Base-by-base conservation (phyloP, 2,113 vertebrate species). In the Pelvicachromis taeniatus region DNA sequence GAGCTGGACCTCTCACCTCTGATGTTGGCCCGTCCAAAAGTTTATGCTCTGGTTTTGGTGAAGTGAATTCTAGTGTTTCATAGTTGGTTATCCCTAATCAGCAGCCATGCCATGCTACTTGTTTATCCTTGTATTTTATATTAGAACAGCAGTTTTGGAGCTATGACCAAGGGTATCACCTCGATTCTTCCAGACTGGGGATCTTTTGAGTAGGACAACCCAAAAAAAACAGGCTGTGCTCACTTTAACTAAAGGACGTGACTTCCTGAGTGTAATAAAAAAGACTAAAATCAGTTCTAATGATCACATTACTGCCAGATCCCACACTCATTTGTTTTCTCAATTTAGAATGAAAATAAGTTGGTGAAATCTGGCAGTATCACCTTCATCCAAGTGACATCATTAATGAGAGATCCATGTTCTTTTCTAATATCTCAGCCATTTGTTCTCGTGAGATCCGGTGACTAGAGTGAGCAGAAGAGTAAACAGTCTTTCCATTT, bases 11-110 rank as follows among this genome's bases (percentile, higher is more conserved):
- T 29, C 40, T 70, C 16, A 9, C 4, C 21, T 45, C 10, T 26
- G 13, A 26, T 70, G 21, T 70, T 17, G 8, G 3, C 21, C 40
- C 40, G 48, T 48, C 42, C 8, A 73, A 29, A 0, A 3, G 0
- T 31, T 48, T 73, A 17, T 48, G 40, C 23, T 73, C 68, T 29
- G 23, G 17, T 73, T 73, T 50, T 10, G 23, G 42, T 2, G 42
- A 29, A 0, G 48, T 45, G 2, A 75, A 75, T 8, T 19, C 29
- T 31, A 12, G 23, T 50, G 16, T 31, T 0, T 75, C 1, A 29
- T 50, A 50, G 48, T 75, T 31, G 2, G 1, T 75, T 75, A 31
- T 19, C 16, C 26, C 68, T 19, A 50, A 50, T 75, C 6, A 50
- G 42, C 16, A 29, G 16, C 6, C 19, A 31, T 19, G 2, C 7